These are phyloP conservation scores for Diorhabda elongata DNA, from an alignment of 1,140 invertebrate species.

Conservation along the genomic window DNA sequence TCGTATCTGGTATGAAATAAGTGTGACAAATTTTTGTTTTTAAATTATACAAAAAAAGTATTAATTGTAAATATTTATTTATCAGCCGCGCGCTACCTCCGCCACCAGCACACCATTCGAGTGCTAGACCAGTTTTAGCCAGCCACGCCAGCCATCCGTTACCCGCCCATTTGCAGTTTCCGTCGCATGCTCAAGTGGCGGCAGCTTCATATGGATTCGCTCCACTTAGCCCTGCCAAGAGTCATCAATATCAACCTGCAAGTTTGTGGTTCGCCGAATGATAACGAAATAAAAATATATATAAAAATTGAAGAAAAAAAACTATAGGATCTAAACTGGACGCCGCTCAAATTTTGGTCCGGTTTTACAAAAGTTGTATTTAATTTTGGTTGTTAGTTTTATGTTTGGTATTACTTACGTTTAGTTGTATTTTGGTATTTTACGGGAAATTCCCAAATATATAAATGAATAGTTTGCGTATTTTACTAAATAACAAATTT, in stretches of 20 bases:
- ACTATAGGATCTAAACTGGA: neutral
- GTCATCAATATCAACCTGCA: slow-evolving; percentile 66
- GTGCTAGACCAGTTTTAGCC: slow-evolving; percentile 70
- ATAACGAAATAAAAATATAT: neutral
- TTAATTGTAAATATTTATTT: neutral
- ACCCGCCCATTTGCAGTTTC: slow-evolving; percentile 80
- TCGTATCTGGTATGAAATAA: no score
- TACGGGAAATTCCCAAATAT: slow-evolving; percentile 14
- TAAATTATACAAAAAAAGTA: neutral
- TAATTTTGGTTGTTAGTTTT: neutral
- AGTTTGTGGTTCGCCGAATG: slow-evolving; percentile 75
- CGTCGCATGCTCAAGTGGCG: slow-evolving; percentile 58
- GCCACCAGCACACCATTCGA: slow-evolving; percentile 80
- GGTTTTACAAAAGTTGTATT: slow-evolving; percentile 17
- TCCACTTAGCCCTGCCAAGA: slow-evolving; percentile 67
- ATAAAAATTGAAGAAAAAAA: slow-evolving; percentile 9
- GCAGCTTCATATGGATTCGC: slow-evolving; percentile 64
- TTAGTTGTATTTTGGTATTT: slow-evolving; percentile 10
- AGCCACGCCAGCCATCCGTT: slow-evolving; percentile 70
- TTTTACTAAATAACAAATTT: slow-evolving; percentile 9
- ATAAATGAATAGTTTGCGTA: slow-evolving; percentile 3
- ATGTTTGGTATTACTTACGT: neutral
- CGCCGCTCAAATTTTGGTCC: neutral
- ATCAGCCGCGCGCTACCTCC: slow-evolving; percentile 69
- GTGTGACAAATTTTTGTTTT: neutral